Evolutionary conservation across 1,140 invertebrate genomes (phyloP), one percentile per base, ranked within the genome.

Genomic region (Arctopsyche grandis): DNA sequence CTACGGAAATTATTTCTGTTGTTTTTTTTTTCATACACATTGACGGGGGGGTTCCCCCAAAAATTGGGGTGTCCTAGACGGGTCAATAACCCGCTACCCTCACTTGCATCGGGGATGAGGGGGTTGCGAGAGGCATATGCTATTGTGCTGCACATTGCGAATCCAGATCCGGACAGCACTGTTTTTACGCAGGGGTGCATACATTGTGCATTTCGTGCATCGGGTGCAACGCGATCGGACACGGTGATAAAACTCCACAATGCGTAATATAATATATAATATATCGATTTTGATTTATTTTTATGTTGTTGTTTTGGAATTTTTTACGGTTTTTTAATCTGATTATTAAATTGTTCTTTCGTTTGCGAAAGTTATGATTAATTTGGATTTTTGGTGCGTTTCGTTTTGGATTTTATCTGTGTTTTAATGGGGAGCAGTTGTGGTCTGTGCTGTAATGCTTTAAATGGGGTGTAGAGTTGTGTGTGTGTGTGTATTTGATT

Each of bases 21-120:
- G 1, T 38, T 38, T 38, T 38, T 38, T 76, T 76, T 66, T 24
- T 26, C 63, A 5, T 26, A 12, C 22, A 48, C 29, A 38, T n/a
- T n/a, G n/a, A 71, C 46, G 24, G 52, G 74, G 74, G 74, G 56
- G 60, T 76, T 26, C 58, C 58, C 52, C 74, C 12, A 75, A 75
- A 56, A 56, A 44, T 75, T 58, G 43, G 46, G 43, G 43, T 66
- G 21, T 66, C 21, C 63, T 24, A 26, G 21, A 26, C 63, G 63
- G 69, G 38, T 71, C 38, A 48, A 46, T 24, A 24, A 71, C 69
- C 69, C 60, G 9, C 58, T 4, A 60, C 48, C 48, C 48, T 52
- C 16, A 52, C 48, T 52, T 52, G 48, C 10, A 52, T 52, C 3
- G 29, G 29, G 29, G 29, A 38, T 1, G 29, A 7, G 29, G 29